A percentile compares a stretch with the other conserved stretches of the same genome.
Evolutionary conservation across 2,797 vertebrate species (phyloP).

Genomic region (Malacoctenus gilli): DNA sequence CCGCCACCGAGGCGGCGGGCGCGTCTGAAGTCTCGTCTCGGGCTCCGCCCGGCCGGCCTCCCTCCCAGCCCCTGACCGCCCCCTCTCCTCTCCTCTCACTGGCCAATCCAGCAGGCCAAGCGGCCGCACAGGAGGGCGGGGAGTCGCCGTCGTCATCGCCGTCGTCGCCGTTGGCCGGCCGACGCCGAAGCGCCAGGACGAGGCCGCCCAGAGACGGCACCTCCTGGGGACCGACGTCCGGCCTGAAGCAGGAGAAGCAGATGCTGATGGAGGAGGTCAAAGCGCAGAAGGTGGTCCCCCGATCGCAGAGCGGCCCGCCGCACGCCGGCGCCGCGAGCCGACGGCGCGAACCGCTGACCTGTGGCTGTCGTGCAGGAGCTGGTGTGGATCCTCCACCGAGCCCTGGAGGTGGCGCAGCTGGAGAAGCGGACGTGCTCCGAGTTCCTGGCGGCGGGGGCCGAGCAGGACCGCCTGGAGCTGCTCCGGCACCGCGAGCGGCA

Average conservation of each 20-base stretch:
- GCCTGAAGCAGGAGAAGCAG: conserved; percentile 85
- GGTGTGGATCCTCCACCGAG: conserved; percentile 91
- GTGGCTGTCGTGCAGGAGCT: conserved; percentile 81
- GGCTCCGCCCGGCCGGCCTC: neutral
- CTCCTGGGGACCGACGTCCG: conserved; percentile 70
- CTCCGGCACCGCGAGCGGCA: conserved; percentile 90
- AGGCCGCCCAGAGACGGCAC: conserved; percentile 53
- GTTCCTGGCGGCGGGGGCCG: conserved; percentile 82
- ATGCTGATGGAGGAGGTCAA: conserved; percentile 86
- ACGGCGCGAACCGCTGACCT: no score
- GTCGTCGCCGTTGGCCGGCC: neutral
- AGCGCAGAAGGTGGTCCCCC: conserved; percentile 87
- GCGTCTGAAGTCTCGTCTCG: neutral
- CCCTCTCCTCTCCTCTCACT: conserved; percentile 8
- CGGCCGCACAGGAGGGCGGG: neutral
- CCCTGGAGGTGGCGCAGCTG: conserved; percentile 89
- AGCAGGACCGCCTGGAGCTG: conserved; percentile 89
- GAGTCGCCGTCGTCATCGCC: neutral
- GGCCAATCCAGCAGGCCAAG: conserved; percentile 16
- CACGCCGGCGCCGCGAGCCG: no score
- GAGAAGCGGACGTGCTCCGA: conserved; percentile 88
- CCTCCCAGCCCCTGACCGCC: conserved; percentile 2
- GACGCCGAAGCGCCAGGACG: conserved; percentile 66
- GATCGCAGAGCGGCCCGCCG: no score
- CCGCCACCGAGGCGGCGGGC: no score